phyloP scores from a whole-genome alignment of 2,113 vertebrate species.

The Atractosteus spatula region DNA sequence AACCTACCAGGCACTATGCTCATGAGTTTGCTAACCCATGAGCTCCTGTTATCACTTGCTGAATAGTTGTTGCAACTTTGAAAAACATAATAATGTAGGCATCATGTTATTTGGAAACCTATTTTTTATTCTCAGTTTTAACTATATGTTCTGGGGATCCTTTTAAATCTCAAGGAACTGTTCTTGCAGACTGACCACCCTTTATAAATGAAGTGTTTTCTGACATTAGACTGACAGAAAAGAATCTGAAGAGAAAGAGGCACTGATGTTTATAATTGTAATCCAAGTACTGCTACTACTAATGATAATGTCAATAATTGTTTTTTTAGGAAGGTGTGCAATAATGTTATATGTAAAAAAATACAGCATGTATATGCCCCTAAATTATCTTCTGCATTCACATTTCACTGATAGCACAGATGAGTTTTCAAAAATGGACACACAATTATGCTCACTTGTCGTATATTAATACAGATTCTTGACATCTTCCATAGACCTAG shows the following conservation, averaged over 20 bases:
- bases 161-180: too few species aligned
- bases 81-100: too few species aligned
- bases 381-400: constrained; percentile 68
- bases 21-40: too few species aligned
- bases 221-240: background rate
- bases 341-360: constrained; percentile 53
- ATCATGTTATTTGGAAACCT: too few species aligned
- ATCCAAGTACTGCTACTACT: background rate
- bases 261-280: background rate
- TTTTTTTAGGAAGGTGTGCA: constrained; percentile 54
- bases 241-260: background rate
- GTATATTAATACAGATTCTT: constrained; percentile 99
- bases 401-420: constrained; percentile 73
- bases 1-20: too few species aligned
- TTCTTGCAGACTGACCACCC: too few species aligned
- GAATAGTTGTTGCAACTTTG: too few species aligned
- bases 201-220: too few species aligned
- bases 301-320: constrained; percentile 65
- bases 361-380: constrained; percentile 59
- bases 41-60: background rate
- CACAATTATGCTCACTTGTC: constrained; percentile 99
- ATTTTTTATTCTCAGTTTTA: too few species aligned
- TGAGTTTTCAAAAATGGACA: constrained; percentile 81
- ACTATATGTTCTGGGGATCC: too few species aligned
- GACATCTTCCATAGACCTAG: constrained; percentile 98